These are phyloP conservation scores for Sebastes itinus DNA, from an alignment of 2,797 vertebrate genomes.

Conservation along the genomic window DNA sequence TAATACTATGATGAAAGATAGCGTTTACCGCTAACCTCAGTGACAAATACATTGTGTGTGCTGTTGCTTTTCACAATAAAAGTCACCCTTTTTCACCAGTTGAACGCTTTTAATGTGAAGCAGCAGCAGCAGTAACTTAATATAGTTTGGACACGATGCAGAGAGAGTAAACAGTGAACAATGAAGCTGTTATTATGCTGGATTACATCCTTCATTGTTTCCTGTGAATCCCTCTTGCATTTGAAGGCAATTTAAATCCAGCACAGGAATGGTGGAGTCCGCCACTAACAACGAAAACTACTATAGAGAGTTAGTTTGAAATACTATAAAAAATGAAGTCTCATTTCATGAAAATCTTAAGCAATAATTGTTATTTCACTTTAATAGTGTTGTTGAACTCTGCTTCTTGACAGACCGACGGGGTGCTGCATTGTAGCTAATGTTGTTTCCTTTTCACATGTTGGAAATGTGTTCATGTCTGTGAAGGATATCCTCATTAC, in stretches of 20 bases:
- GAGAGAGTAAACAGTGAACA: neutral
- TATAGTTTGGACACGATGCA: neutral
- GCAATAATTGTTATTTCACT: neutral
- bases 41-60: neutral
- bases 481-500: constrained; percentile 57
- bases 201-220: neutral
- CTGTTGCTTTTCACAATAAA: constrained; percentile 11
- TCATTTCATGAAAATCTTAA: neutral
- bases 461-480: constrained; percentile 28
- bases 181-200: neutral
- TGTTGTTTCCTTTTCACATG: constrained; percentile 13
- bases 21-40: neutral
- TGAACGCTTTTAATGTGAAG: neutral
- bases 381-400: neutral
- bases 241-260: neutral
- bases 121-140: neutral
- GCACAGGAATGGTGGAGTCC: neutral
- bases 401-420: neutral
- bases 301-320: neutral
- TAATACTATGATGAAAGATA: neutral
- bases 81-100: neutral
- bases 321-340: neutral
- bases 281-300: neutral
- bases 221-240: neutral
- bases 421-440: neutral